Base-by-base conservation (phyloP, 2,888 invertebrate species). In the Drosophila tripunctata region DNA sequence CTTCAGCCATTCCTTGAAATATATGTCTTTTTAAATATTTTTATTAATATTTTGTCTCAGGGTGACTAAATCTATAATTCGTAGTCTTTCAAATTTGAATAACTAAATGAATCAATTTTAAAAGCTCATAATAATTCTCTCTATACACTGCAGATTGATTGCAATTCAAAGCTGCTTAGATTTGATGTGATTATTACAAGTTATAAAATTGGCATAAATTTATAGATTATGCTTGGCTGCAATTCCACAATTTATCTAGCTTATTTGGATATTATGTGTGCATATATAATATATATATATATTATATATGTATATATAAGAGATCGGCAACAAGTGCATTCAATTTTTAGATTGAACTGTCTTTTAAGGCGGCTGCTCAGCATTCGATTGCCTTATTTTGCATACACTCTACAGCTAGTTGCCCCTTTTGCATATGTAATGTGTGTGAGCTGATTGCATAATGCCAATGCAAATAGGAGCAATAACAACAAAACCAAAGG, bases 361-460 rank as follows among this genome's bases (percentile, higher is more conserved):
- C 43, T 56, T 44, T 38, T 33, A 45, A 47, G 45, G 54, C 40
- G 10, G 45, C 38, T 50, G 58, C 43, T 45, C 51, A 27, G 45
- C 31, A 44, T 35, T 48, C 47, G 45, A 58, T 62, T 65, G 65
- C 51, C 47, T 48, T 60, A 35, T 22, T 68, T 77, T 69, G 78
- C 75, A 74, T 74, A 75, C 56, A 15, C 50, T 56, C 36, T 57
- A n/a, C n/a, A n/a, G n/a, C n/a, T 56, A 60, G 48, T 22, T n/a
- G 48, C 30, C 43, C 14, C 2, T 24, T 31, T 43, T 66, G 60
- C 63, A 69, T 61, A 65, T 61, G 47, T 69, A 45, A 55, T 58
- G 35, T 27, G 33, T 35, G 58, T 40, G 33, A 60, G 63, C 60
- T 60, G 55, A 65, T 85, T 72, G 75, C 86, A 80, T 70, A 64